A percentile compares a stretch with the other conserved stretches of the same genome.
These are phyloP conservation scores for Chouioia cunea DNA, from an alignment of 2,888 invertebrate genomes.

Conservation along the genomic window DNA sequence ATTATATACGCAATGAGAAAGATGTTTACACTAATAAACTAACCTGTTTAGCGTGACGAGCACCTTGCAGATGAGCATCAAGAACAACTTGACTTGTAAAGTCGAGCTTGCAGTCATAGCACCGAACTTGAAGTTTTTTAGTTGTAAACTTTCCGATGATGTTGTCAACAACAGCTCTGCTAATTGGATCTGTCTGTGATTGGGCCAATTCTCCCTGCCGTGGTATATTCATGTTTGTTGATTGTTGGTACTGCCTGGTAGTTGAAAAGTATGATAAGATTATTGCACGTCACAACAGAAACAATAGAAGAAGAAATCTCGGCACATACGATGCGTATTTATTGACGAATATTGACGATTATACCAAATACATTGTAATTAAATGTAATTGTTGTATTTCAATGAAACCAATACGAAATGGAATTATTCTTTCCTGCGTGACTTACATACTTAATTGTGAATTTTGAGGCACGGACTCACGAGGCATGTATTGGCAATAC, in stretches of 20 bases:
- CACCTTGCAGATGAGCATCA: slow-evolving; percentile 68
- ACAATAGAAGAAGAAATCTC: neutral
- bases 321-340: too few relatives aligned
- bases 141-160: slow-evolving; percentile 69
- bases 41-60: slow-evolving; percentile 66
- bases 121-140: slow-evolving; percentile 67
- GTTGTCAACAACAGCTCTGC: slow-evolving; percentile 69
- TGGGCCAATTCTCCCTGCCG: slow-evolving; percentile 35
- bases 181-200: slow-evolving; percentile 66
- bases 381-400: too few relatives aligned
- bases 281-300: neutral
- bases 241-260: slow-evolving; percentile 1
- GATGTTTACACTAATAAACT: neutral
- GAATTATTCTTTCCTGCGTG: too few relatives aligned
- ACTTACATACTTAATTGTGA: too few relatives aligned
- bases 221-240: slow-evolving; percentile 29
- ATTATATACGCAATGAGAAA: too few relatives aligned
- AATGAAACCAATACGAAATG: too few relatives aligned
- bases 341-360: too few relatives aligned
- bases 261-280: neutral
- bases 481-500: too few relatives aligned
- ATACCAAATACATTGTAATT: too few relatives aligned
- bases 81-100: slow-evolving; percentile 69
- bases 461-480: too few relatives aligned
- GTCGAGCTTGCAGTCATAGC: slow-evolving; percentile 68